A percentile compares a stretch with the other conserved stretches of the same genome.
phyloP scores from a whole-genome alignment of 2,888 invertebrate genomes.

The Stenodera caucasica region DNA sequence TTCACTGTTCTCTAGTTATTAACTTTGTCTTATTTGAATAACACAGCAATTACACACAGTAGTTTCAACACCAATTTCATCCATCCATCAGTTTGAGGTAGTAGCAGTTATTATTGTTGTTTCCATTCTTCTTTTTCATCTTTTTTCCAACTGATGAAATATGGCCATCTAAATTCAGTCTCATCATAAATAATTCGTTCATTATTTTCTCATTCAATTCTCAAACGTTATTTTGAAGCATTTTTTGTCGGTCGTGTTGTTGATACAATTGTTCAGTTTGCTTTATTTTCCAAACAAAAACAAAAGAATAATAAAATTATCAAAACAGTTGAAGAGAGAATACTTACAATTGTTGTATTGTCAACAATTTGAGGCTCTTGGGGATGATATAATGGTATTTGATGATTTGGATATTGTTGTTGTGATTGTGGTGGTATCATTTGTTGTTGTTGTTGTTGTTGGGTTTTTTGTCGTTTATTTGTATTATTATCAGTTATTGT shows the following conservation, averaged over 20 bases:
- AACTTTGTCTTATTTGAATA: constrained; percentile 13
- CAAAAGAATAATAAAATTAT: not conserved
- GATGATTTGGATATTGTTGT: not conserved
- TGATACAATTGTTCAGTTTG: constrained; percentile 29
- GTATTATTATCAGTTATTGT: constrained; percentile 33
- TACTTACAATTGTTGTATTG: not conserved
- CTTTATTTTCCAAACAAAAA: constrained; percentile 15
- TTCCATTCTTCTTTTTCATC: not conserved
- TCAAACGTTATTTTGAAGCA: constrained; percentile 24
- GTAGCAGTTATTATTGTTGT: constrained; percentile 10
- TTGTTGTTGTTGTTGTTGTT: constrained; percentile 28
- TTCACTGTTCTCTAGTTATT: constrained; percentile 16
- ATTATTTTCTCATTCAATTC: not conserved
- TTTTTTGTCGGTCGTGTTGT: constrained; percentile 20
- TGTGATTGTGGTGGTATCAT: constrained; percentile 9
- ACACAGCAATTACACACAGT: not conserved
- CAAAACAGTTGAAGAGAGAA: not conserved
- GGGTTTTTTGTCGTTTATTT: constrained; percentile 43
- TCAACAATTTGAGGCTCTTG: not conserved
- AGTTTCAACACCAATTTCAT: constrained; percentile 11
- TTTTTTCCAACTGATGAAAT: constrained; percentile 28
- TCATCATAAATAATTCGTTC: constrained; percentile 20
- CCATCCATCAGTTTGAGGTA: constrained; percentile 25
- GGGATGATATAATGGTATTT: not conserved
- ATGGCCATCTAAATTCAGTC: constrained; percentile 39